These are phyloP conservation scores for Tyto alba DNA, from an alignment of 2,113 vertebrate species.

Conservation along the genomic window DNA sequence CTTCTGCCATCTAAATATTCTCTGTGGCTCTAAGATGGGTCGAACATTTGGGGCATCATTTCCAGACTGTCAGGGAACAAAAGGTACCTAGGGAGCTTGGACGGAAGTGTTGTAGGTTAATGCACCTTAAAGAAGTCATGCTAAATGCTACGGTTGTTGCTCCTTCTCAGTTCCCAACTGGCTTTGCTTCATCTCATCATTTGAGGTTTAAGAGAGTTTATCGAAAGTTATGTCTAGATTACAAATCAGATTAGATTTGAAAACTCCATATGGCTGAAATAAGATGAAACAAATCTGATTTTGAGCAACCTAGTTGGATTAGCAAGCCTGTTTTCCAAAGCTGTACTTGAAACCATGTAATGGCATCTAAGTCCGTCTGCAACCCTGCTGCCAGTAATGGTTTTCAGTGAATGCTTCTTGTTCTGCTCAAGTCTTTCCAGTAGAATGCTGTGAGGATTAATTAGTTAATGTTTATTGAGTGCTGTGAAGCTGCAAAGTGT, in stretches of 20 bases:
- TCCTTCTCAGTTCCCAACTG: not conserved
- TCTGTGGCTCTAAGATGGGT: not conserved
- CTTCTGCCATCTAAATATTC: rapidly evolving
- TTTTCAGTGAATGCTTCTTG: not conserved
- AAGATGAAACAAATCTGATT: not conserved
- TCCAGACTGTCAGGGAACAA: not conserved
- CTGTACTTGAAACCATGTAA: not conserved
- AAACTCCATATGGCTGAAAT: not conserved
- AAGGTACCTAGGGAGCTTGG: not conserved
- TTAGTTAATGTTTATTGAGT: slow-evolving; percentile 42
- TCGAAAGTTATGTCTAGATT: not conserved
- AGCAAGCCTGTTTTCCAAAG: not conserved
- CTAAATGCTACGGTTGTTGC: not conserved
- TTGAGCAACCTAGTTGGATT: not conserved
- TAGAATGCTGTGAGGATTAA: not conserved
- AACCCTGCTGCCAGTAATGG: not conserved
- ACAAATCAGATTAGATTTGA: not conserved
- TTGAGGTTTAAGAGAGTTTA: not conserved
- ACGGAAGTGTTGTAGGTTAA: not conserved
- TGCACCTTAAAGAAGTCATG: not conserved
- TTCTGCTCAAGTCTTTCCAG: not conserved
- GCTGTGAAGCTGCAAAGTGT: not conserved
- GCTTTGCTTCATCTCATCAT: not conserved
- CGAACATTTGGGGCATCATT: rapidly evolving
- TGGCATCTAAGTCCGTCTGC: not conserved